phyloP scores from a whole-genome alignment of 1,140 invertebrate species.

The Heterodera carotae region DNA sequence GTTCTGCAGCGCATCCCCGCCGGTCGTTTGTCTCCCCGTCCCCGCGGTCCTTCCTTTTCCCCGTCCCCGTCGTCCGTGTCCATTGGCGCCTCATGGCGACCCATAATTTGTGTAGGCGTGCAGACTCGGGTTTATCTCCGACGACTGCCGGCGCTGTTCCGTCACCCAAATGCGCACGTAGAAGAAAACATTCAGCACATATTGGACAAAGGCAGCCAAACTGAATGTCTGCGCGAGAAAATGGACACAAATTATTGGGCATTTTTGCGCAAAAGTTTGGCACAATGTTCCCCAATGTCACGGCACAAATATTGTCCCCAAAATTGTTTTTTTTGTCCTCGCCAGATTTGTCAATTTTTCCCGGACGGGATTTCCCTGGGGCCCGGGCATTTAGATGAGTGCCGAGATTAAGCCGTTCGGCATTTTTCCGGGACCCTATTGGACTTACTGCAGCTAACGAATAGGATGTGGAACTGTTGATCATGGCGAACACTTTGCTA shows the following conservation, averaged over 20 bases:
- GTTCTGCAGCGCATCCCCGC: too few species aligned
- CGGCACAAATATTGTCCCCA: too few species aligned
- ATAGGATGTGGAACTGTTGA: constrained; percentile 15
- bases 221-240: constrained; percentile 32
- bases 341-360: too few species aligned
- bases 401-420: too few species aligned
- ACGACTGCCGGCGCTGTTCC: constrained; percentile 22
- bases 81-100: constrained; percentile 11
- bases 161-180: constrained; percentile 37
- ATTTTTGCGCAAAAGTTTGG: too few species aligned
- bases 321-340: too few species aligned
- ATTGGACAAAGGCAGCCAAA: constrained; percentile 27
- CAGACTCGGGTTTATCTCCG: constrained; percentile 24
- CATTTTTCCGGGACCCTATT: too few species aligned
- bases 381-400: too few species aligned
- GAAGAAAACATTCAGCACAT: constrained; percentile 36
- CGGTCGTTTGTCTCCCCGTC: too few species aligned
- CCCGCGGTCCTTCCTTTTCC: too few species aligned
- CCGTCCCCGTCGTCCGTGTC: not conserved
- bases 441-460: constrained; percentile 9
- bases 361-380: too few species aligned
- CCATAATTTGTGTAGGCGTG: constrained; percentile 22
- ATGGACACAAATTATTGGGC: not conserved
- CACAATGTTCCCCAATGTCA: too few species aligned
- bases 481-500: constrained; percentile 23